A percentile compares a stretch with the other conserved stretches of the same genome.
phyloP scores from a whole-genome alignment of 2,888 invertebrate genomes.

The Meliscaeva auricollis region DNA sequence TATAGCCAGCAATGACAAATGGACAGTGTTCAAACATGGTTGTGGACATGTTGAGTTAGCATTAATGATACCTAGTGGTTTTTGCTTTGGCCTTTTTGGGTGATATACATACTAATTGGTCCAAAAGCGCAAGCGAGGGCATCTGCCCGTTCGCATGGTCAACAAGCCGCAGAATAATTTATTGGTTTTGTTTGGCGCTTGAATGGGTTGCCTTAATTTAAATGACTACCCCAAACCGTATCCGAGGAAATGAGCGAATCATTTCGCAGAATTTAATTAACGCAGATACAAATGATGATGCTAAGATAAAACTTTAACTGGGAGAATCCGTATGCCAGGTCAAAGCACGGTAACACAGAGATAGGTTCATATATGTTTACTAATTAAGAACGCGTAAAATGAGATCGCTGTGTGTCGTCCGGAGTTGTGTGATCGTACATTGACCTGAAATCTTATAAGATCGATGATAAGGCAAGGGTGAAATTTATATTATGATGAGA shows the following conservation, averaged over 20 bases:
- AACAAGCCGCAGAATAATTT: constrained; percentile 54
- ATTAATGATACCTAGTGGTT: constrained; percentile 60
- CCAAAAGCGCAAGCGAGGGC: constrained; percentile 31
- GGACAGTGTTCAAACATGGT: constrained; percentile 59
- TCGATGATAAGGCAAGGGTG: constrained; percentile 62
- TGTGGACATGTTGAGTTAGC: constrained; percentile 71
- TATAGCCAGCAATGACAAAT: constrained; percentile 67
- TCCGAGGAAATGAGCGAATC: constrained; percentile 21
- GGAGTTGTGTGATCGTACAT: neutral
- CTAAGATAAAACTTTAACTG: constrained; percentile 15
- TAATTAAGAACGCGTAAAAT: constrained; percentile 69
- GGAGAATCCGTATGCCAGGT: neutral
- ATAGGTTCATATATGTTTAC: constrained; percentile 22
- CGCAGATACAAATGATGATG: constrained; percentile 59
- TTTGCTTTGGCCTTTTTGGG: constrained; percentile 17
- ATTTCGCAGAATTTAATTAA: constrained; percentile 73
- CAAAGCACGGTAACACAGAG: constrained; percentile 4
- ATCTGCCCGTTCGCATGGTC: constrained; percentile 42
- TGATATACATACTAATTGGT: constrained; percentile 69
- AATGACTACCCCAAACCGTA: constrained; percentile 53
- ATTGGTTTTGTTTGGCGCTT: constrained; percentile 68
- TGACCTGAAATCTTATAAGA: constrained; percentile 49
- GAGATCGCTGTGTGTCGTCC: constrained; percentile 23
- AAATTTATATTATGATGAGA: constrained; percentile 33
- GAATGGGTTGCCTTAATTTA: constrained; percentile 71